phyloP scores from a whole-genome alignment of 1,140 invertebrate species.

The Leptinotarsa texana region DNA sequence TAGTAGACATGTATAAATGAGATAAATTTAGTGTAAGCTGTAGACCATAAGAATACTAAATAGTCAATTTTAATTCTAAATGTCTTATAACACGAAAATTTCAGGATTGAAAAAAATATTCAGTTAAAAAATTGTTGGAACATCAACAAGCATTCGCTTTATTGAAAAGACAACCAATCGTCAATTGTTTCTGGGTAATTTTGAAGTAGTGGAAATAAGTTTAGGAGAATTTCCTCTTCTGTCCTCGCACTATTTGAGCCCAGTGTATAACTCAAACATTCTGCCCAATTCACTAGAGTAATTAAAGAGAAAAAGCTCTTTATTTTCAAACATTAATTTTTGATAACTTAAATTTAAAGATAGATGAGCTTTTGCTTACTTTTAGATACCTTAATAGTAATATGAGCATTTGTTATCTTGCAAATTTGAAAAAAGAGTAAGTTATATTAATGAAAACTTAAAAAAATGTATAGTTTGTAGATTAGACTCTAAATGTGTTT shows the following conservation, averaged over 20 bases:
- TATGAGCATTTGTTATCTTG: conserved; percentile 52
- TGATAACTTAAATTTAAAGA: conserved; percentile 30
- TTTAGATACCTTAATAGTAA: conserved; percentile 38
- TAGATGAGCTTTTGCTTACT: conserved; percentile 45
- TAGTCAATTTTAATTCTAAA: no score
- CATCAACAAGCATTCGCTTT: no score
- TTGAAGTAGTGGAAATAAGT: no score
- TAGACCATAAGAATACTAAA: no score
- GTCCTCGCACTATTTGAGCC: neutral
- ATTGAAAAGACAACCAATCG: no score
- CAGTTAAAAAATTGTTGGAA: no score
- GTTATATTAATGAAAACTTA: conserved; percentile 39
- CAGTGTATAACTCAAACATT: conserved; percentile 21
- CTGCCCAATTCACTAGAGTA: conserved; percentile 30
- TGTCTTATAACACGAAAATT: no score
- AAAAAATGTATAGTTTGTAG: conserved; percentile 36
- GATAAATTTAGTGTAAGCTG: no score
- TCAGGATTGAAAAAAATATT: no score
- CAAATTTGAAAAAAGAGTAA: conserved; percentile 47
- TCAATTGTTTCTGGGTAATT: no score
- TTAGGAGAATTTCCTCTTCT: neutral
- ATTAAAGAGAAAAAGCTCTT: conserved; percentile 19
- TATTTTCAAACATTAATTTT: conserved; percentile 31
- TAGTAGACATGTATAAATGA: no score
- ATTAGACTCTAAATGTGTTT: conserved; percentile 18